Conservation (phyloP, 2,888 invertebrate species). For the Noctuana brunneofusca region DNA sequence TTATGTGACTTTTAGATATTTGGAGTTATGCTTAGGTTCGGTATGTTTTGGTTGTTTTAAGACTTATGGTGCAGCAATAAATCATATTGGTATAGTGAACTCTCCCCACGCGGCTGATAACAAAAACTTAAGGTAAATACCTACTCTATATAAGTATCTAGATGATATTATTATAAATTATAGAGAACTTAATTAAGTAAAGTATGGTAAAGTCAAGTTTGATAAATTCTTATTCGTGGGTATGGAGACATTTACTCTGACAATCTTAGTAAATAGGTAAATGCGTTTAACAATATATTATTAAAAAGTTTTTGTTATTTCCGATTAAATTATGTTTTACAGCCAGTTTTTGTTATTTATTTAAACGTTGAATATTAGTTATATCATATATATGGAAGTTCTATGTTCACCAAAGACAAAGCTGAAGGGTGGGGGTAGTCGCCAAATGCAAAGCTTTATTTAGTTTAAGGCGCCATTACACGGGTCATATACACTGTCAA, state of each 20-base stretch:
- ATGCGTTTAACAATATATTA: too few species aligned
- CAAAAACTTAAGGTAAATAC: neutral
- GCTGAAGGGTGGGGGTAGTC: slow-evolving; percentile 62
- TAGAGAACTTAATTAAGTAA: too few species aligned
- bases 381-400: neutral
- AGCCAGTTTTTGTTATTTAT: neutral
- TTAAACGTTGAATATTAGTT: neutral
- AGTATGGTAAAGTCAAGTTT: too few species aligned
- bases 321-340: neutral
- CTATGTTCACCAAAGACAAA: slow-evolving; percentile 40
- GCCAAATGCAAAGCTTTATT: slow-evolving; percentile 79
- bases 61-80: slow-evolving; percentile 6
- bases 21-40: slow-evolving; percentile 1
- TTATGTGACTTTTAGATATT: neutral
- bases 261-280: too few species aligned
- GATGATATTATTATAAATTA: too few species aligned
- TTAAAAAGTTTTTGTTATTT: too few species aligned
- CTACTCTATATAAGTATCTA: too few species aligned
- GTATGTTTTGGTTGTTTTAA: slow-evolving; percentile 9
- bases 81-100: neutral
- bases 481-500: slow-evolving; percentile 82
- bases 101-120: neutral
- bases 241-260: too few species aligned
- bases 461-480: slow-evolving; percentile 80
- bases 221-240: too few species aligned